Evolutionary conservation across 2,113 vertebrate genomes (phyloP).

Genomic region (Bujurquina vittata): DNA sequence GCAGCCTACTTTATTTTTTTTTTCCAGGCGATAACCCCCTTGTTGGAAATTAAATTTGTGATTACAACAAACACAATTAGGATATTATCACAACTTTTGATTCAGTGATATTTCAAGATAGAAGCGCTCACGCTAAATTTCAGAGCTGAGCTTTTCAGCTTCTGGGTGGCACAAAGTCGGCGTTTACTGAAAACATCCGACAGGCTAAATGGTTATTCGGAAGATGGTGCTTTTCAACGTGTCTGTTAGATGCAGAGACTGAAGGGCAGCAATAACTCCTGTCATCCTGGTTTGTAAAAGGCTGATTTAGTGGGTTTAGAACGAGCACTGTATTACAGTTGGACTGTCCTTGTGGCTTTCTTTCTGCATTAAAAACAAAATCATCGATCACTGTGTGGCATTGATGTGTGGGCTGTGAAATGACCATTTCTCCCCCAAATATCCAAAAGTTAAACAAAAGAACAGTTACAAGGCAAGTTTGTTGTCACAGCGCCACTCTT

Average conservation of each 20-base stretch:
- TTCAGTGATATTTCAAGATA: slow-evolving; percentile 58
- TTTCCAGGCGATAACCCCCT: slow-evolving; percentile 64
- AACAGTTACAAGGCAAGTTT: slow-evolving; percentile 17
- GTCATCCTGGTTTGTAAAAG: not conserved
- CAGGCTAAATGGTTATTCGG: not conserved
- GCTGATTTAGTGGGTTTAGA: slow-evolving; percentile 8
- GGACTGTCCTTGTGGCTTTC: slow-evolving; percentile 3
- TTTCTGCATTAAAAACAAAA: not conserved
- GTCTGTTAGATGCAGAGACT: not conserved
- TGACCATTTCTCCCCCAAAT: not conserved
- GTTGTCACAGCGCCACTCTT: slow-evolving; percentile 38
- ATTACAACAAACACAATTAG: slow-evolving; percentile 69
- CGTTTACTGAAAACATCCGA: slow-evolving; percentile 18
- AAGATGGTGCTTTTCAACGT: not conserved
- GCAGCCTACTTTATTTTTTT: slow-evolving; percentile 35
- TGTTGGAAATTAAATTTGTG: slow-evolving; percentile 67
- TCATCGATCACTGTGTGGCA: not conserved
- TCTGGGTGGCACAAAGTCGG: not conserved
- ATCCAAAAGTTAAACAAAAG: slow-evolving; percentile 13
- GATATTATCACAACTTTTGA: slow-evolving; percentile 58
- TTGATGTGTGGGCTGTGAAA: not conserved
- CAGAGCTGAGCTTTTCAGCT: not conserved
- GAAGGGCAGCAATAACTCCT: slow-evolving; percentile 16
- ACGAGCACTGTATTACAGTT: not conserved
- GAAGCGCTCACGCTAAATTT: slow-evolving; percentile 8